phyloP scores from a whole-genome alignment of 2,888 invertebrate genomes.

The Drosophila ochracea region DNA sequence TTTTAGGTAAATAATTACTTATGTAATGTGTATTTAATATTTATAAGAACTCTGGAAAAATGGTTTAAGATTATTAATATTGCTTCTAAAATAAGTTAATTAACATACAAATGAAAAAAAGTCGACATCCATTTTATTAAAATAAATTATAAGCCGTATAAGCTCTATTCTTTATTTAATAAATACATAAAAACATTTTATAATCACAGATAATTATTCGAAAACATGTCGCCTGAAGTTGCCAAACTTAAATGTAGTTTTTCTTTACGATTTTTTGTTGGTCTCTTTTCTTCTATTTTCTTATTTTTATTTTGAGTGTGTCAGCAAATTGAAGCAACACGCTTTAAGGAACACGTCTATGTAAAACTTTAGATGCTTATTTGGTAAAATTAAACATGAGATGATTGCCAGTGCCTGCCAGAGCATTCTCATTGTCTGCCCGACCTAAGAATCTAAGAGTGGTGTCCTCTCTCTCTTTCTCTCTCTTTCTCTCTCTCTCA shows the following conservation, averaged over 20 bases:
- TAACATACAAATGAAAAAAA: not conserved
- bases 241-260: not conserved
- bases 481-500: not conserved
- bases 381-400: not conserved
- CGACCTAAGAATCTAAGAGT: not conserved
- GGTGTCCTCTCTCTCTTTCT: not conserved
- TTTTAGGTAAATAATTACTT: no score
- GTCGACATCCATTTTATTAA: not conserved
- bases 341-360: no score
- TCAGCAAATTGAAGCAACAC: not conserved
- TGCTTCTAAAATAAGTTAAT: not conserved
- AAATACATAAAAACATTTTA: not conserved
- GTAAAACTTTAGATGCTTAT: not conserved
- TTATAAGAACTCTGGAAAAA: not conserved
- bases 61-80: not conserved
- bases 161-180: no score
- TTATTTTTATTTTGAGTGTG: not conserved
- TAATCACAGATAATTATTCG: not conserved
- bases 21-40: no score
- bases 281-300: not conserved
- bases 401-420: slow-evolving; percentile 3
- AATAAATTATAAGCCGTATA: not conserved
- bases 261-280: not conserved
- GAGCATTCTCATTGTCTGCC: slow-evolving; percentile 21
- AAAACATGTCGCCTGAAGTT: not conserved